Evolutionary conservation across 2,113 vertebrate genomes (phyloP), one percentile per base, ranked within the genome.

Genomic region (Lates calcarifer): DNA sequence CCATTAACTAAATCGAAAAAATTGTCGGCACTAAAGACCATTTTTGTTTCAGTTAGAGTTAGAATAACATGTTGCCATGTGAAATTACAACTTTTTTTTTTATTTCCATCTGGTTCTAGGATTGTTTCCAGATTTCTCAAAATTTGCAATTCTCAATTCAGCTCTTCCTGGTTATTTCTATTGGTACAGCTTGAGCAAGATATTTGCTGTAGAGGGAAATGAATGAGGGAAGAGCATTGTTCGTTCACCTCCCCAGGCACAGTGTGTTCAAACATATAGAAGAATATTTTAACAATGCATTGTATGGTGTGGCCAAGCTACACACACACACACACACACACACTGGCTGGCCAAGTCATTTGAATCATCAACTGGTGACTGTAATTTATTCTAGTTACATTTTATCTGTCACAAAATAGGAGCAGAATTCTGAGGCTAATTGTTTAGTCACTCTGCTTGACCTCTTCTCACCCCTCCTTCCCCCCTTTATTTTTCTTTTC

Each of bases 401-500:
- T 83, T 49, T 6, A 29, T 62, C 28, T 49, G 35, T 70, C 53
- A 62, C 39, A 65, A 5, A 45, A 61, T 45, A 61, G 15, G 3
- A 51, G 41, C 28, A 47, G 14, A 58, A 74, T 58, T 17, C 41
- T 12, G 6, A 33, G 22, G 61, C 35, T 53, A 57, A 78, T 41
- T 63, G 41, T 69, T 77, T 75, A 80, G 64, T 80, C 58, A 61
- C 41, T 71, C 45, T 49, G 60, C 49, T 64, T 80, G 55, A 77
- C 83, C 70, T 88, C 39, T 37, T 20, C 49, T 41, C 56, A 41
- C 20, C 29, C 20, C 11, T 28, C 53, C 33, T 17, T 17, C 28
- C 41, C 62, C 67, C 53, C 33, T 56, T 37, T 70, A 53, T 73
- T 61, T 72, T 78, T 62, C 6, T 78, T 81, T 80, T 28, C 60